phyloP scores from a whole-genome alignment of 2,113 vertebrate species.

The Pollachius pollachius region DNA sequence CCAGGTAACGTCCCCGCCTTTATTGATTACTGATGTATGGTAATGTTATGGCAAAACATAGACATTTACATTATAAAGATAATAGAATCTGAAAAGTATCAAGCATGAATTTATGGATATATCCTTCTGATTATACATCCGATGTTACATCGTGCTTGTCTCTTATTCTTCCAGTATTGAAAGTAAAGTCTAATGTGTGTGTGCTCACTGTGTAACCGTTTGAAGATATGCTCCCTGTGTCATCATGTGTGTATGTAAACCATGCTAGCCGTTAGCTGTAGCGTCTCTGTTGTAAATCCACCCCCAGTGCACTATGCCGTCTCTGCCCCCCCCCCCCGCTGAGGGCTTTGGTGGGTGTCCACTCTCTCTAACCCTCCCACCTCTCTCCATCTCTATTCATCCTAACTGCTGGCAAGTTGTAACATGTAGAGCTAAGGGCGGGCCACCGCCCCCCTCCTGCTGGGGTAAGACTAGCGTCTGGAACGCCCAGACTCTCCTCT shows the following conservation, averaged over 20 bases:
- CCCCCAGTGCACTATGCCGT: too few relatives aligned
- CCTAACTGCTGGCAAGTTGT: constrained; percentile 89
- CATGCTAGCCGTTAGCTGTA: neutral
- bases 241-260: neutral
- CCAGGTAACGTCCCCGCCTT: constrained; percentile 82
- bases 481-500: constrained; percentile 7
- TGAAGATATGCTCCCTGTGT: neutral
- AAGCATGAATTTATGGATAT: too few relatives aligned
- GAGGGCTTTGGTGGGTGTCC: constrained; percentile 65
- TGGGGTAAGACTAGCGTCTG: constrained; percentile 80
- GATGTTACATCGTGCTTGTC: too few relatives aligned
- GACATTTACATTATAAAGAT: too few relatives aligned
- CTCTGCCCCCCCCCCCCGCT: constrained; percentile 59
- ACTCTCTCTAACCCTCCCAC: constrained; percentile 81
- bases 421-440: constrained; percentile 78
- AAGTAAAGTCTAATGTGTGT: too few relatives aligned
- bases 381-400: constrained; percentile 87
- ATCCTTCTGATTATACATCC: too few relatives aligned
- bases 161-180: too few relatives aligned
- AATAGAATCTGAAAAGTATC: too few relatives aligned
- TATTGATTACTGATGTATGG: neutral
- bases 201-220: neutral
- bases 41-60: neutral
- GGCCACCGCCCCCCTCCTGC: constrained; percentile 89
- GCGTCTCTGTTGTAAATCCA: too few relatives aligned